Percentiles rank a stretch among this genome's conserved stretches.
Evolutionary conservation across 2,113 vertebrate species (phyloP).

Genomic region (Pomatorhinus ruficollis): DNA sequence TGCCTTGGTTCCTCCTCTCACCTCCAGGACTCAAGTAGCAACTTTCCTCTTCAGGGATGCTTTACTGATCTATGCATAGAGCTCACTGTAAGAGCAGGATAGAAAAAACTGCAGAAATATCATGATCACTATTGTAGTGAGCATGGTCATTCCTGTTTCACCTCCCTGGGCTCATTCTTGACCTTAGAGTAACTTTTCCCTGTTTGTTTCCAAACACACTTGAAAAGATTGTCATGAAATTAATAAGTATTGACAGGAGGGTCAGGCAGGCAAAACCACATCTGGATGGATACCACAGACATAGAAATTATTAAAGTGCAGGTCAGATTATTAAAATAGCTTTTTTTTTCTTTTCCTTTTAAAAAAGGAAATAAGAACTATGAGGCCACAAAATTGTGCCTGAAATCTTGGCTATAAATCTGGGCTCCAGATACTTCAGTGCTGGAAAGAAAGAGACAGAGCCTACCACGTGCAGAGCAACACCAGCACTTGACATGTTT

Average conservation of each 20-base stretch:
- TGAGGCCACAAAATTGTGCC: slow-evolving; percentile 10
- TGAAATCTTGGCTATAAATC: slow-evolving; percentile 12
- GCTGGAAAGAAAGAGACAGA: background rate
- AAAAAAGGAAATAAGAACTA: background rate
- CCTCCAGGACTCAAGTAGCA: background rate
- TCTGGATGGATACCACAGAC: slow-evolving; percentile 37
- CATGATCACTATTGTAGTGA: background rate
- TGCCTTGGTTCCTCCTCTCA: background rate
- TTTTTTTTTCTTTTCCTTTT: background rate
- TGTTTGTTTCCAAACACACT: slow-evolving; percentile 62
- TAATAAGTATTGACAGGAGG: slow-evolving; percentile 61
- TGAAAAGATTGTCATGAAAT: slow-evolving; percentile 44
- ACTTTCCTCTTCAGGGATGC: background rate
- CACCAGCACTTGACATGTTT: background rate
- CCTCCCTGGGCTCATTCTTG: slow-evolving; percentile 39
- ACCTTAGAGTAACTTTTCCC: slow-evolving; percentile 42
- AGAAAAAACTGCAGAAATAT: background rate
- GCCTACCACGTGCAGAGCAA: background rate
- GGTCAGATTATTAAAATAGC: slow-evolving; percentile 25
- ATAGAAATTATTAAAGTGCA: slow-evolving; percentile 10
- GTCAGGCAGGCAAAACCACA: slow-evolving; percentile 45
- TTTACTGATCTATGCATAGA: background rate
- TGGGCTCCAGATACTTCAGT: slow-evolving; percentile 13
- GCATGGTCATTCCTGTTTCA: background rate
- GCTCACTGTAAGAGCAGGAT: background rate